These are phyloP conservation scores for Centropus unirufus DNA, from an alignment of 2,113 vertebrate genomes.

Conservation along the genomic window DNA sequence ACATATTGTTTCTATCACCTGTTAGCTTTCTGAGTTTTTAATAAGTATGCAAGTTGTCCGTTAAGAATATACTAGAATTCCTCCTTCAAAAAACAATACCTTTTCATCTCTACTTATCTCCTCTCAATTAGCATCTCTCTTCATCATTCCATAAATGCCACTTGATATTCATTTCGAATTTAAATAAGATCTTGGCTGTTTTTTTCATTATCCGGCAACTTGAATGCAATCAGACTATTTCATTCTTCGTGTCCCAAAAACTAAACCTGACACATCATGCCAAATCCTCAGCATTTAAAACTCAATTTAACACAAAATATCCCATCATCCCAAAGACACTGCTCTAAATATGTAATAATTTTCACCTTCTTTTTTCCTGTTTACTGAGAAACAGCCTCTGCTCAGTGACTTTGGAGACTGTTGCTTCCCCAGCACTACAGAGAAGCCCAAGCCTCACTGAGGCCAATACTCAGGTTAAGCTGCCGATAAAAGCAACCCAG, in stretches of 20 bases:
- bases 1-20: conserved; percentile 67
- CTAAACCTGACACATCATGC: background rate
- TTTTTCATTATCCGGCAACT: conserved; percentile 24
- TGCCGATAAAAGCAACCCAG: background rate
- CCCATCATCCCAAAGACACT: background rate
- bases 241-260: background rate
- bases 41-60: conserved; percentile 60
- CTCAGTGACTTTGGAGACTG: background rate
- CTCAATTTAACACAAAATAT: background rate
- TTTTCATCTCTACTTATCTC: conserved; percentile 30
- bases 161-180: conserved; percentile 27
- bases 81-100: conserved; percentile 9
- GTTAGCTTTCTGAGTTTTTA: conserved; percentile 57
- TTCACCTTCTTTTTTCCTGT: background rate
- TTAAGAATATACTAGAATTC: conserved; percentile 44
- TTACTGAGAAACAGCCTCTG: background rate
- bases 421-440: background rate
- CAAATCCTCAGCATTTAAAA: background rate
- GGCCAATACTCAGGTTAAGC: background rate
- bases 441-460: background rate
- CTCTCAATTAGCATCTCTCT: background rate
- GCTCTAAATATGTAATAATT: background rate
- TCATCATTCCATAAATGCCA: background rate
- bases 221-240: background rate
- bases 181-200: conserved; percentile 27